Base-by-base conservation (phyloP, 1,140 invertebrate genomes). In the Caenorhabditis tropicalis region DNA sequence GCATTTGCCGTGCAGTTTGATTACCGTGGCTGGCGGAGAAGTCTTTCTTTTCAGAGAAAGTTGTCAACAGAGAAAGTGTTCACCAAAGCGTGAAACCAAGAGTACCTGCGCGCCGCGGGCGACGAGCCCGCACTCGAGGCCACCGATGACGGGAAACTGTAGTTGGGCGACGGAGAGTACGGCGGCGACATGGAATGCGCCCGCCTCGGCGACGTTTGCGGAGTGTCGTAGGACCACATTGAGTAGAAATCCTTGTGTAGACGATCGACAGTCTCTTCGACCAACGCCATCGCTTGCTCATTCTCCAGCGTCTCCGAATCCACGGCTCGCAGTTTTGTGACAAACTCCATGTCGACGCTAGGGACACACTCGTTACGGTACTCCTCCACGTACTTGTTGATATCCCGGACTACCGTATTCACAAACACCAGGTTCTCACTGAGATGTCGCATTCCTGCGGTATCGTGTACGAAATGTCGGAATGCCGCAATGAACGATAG, bases 231-330 rank as follows among this genome's bases (percentile, higher is more conserved):
- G 7, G 21, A 29, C 83, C 83, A 84, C 43, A 56, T 49, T 21
- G 83, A 80, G n/a, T 74, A 81, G 39, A 84, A 84, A 48, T 84
- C 83, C 49, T 84, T 84, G 33, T 84, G 74, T 1, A 84, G 43
- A 33, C 49, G 46, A 33, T 84, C 83, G 2, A 29, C 29, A 1
- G 36, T 24, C 19, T 82, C 82, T 49, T 19, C 24, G 7, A 56
- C 24, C n/a, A 56, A 27, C 15, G 21, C 29, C 21, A 27, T 27
- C 9, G 5, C 5, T 15, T 10, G 7, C 24, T 24, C 24, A 21
- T 9, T 46, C 12, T 19, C 9, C 53, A 10, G 21, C 53, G 15
- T 15, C 24, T 27, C 53, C 5, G 10, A 4, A n/a, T 19, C 49
- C 49, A 6, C 7, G 19, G 15, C 29, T 60, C 56, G 27, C 16